These are phyloP conservation scores for Coptodon rendalli DNA, from an alignment of 2,113 vertebrate genomes.

Conservation along the genomic window DNA sequence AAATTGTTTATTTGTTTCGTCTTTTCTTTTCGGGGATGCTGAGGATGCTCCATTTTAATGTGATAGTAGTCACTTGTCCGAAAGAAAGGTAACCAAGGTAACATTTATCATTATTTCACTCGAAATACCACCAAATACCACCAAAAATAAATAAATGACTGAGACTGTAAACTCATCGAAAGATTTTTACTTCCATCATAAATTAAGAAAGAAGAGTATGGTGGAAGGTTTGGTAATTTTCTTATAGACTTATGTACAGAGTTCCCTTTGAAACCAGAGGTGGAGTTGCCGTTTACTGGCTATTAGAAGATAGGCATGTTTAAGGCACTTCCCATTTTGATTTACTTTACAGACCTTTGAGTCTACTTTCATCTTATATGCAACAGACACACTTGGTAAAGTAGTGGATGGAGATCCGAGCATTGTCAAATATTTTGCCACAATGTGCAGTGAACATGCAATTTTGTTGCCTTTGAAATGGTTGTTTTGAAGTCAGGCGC, in stretches of 20 bases:
- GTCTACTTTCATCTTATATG: not conserved
- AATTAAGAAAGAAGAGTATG: not conserved
- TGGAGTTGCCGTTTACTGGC: not conserved
- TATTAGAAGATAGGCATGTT: not conserved
- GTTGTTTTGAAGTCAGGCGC: not conserved
- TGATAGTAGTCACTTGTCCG: not conserved
- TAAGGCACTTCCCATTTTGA: not conserved
- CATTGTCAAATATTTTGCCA: not conserved
- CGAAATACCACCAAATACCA: not conserved
- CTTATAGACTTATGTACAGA: not conserved
- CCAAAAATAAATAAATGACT: not conserved
- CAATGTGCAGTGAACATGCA: not conserved
- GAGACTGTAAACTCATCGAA: not conserved
- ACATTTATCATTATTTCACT: not conserved
- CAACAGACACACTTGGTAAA: not conserved
- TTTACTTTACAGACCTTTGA: not conserved
- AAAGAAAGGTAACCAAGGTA: not conserved
- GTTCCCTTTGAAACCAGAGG: not conserved
- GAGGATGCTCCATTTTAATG: not conserved
- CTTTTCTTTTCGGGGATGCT: not conserved
- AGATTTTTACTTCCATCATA: not conserved
- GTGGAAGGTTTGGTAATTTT: not conserved
- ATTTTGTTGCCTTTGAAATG: not conserved
- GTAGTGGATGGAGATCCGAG: not conserved
- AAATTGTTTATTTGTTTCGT: not conserved